Evolutionary conservation across 2,113 vertebrate species (phyloP).

Genomic region (Urocynchramus pylzowi): DNA sequence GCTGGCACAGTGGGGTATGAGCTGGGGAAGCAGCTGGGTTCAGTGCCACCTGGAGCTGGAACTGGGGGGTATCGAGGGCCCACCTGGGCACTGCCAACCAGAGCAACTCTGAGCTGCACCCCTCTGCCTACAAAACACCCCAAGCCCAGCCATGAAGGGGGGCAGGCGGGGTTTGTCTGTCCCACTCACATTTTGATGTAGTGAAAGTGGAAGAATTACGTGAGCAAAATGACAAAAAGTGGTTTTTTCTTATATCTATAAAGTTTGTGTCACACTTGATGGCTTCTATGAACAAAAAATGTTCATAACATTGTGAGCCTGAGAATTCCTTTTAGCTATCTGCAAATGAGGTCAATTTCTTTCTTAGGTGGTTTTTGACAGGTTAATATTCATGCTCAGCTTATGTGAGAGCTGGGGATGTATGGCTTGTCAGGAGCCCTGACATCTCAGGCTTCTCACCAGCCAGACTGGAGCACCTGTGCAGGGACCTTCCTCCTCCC

Average conservation of each 20-base stretch:
- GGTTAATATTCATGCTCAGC: not conserved
- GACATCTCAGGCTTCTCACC: not conserved
- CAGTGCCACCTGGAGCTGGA: fast-evolving
- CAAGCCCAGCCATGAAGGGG: fast-evolving
- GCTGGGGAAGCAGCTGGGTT: not conserved
- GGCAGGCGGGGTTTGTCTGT: not conserved
- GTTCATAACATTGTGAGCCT: not conserved
- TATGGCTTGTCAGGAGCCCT: not conserved
- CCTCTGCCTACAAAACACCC: not conserved
- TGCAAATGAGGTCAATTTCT: not conserved
- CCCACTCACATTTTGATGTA: fast-evolving
- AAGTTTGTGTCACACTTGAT: not conserved
- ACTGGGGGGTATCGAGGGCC: fast-evolving
- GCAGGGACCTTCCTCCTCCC: not conserved
- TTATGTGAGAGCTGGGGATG: not conserved
- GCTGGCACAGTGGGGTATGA: fast-evolving
- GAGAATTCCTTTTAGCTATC: not conserved
- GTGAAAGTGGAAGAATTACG: not conserved
- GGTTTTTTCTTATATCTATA: not conserved
- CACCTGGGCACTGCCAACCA: not conserved
- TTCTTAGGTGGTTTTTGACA: not conserved
- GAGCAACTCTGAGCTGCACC: fast-evolving
- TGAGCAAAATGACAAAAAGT: not conserved
- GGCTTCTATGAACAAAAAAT: not conserved
- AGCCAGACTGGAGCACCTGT: too few species aligned